Conservation (phyloP, 2,888 invertebrate species). For the Hydroisotoma schaefferi region DNA sequence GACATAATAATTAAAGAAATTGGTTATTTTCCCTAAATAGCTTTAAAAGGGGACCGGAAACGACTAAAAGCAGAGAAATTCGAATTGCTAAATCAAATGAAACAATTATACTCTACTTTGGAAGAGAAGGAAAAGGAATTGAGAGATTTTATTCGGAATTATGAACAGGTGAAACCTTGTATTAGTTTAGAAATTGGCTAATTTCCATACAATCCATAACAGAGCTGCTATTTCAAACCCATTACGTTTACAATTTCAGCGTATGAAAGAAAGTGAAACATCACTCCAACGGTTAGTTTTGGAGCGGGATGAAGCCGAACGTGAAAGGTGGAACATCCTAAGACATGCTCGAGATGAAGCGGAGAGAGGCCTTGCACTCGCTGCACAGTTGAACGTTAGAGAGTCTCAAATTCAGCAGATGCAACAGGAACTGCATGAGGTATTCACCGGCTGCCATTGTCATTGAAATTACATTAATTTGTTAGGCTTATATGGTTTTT, state of each 20-base stretch:
- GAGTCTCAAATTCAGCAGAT: conserved; percentile 81
- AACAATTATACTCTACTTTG: conserved; percentile 85
- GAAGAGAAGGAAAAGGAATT: conserved; percentile 93
- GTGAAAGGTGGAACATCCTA: conserved; percentile 82
- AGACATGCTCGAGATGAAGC: conserved; percentile 87
- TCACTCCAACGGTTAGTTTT: conserved; percentile 61
- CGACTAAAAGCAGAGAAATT: conserved; percentile 88
- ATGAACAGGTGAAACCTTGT: conserved; percentile 68
- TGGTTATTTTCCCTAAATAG: conserved; percentile 52
- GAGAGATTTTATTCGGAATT: conserved; percentile 88
- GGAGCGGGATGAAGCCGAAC: conserved; percentile 70
- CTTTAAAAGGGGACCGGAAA: conserved; percentile 83
- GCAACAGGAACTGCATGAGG: conserved; percentile 79
- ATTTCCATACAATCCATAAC: not conserved
- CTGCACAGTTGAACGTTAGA: conserved; percentile 80
- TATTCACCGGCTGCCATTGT: too few species aligned
- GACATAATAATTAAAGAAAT: not conserved
- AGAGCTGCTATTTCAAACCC: not conserved
- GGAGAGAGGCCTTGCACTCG: conserved; percentile 77
- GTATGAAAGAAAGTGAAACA: conserved; percentile 76
- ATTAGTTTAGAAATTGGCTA: not conserved
- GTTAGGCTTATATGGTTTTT: not conserved
- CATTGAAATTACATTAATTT: too few species aligned
- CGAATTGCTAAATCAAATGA: conserved; percentile 89
- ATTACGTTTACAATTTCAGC: conserved; percentile 53